Percentiles rank a stretch among this genome's conserved stretches.
Conservation (phyloP, 2,797 vertebrate species). For the Lepilemur ruficaudatus region DNA sequence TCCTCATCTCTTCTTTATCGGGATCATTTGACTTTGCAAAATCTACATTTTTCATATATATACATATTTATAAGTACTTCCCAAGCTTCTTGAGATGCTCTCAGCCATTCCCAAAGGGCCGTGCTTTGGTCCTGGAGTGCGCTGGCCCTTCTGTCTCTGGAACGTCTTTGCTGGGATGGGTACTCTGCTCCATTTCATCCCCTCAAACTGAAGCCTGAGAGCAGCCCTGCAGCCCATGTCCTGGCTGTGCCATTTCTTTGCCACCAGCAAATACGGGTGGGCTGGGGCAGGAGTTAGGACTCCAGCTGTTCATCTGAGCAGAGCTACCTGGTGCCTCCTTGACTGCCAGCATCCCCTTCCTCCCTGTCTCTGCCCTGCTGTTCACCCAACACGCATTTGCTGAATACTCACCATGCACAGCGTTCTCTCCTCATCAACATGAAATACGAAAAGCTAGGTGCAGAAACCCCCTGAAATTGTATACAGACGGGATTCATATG, state of each 20-base stretch:
- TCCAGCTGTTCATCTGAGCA: neutral
- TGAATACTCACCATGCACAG: neutral
- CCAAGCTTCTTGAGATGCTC: neutral
- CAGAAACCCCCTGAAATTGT: neutral
- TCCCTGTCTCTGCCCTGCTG: neutral
- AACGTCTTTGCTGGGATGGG: neutral
- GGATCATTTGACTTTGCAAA: neutral
- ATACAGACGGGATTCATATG: neutral
- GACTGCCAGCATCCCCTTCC: neutral
- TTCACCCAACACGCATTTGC: neutral
- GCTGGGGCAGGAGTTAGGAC: neutral
- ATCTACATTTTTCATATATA: fast-evolving
- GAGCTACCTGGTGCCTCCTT: neutral
- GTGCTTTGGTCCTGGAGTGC: neutral
- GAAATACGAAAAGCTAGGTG: neutral
- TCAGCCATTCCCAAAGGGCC: neutral
- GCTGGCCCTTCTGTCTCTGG: neutral
- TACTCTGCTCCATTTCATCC: neutral
- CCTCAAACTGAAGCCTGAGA: neutral
- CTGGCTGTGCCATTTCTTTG: neutral
- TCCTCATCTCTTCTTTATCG: neutral
- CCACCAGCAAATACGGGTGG: too few species aligned
- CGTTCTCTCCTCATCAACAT: neutral
- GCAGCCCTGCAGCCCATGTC: neutral
- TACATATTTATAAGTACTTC: neutral